Base-by-base conservation (phyloP, 2,797 vertebrate species). In the Acridotheres tristis region DNA sequence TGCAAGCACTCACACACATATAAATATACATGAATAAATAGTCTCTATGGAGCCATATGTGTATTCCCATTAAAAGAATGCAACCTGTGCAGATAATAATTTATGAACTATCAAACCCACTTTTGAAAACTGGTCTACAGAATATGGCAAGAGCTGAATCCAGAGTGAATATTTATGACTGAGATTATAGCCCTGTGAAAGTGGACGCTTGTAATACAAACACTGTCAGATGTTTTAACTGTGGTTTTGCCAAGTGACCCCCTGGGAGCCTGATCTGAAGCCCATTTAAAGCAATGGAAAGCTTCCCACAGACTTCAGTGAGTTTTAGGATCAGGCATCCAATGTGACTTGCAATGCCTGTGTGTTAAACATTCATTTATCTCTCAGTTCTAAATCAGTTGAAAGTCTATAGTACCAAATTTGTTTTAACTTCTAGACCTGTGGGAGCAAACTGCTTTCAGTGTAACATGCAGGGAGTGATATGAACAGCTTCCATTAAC, bases 401-500 rank as follows among this genome's bases (percentile, higher is more conserved):
- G 74, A 94, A 89, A 42, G 26, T 84, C 47, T 96, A 43, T 45
- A 86, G 63, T 66, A 89, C 6, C 45, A 68, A 85, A 89, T 59
- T 90, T 32, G 26, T 95, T 90, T 89, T 88, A 97, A 94, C 66
- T 86, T 67, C 34, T 66, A 85, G 42, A 93, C 22, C 26, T 51
- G 27, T 32, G 74, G 47, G 80, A 90, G 38, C 45, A 89, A 94
- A 82, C 25, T 74, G 16, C 26, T 88, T 93, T 80, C 61, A 86
- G 45, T 6, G 1, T 71, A 50, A 67, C 51, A 80, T 43, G 62
- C 88, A 92, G 67, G 62, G 83, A 92, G 59, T 80, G 38, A 65
- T 92, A 78, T 43, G 73, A 94, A 95, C 54, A 94, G 80, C 48
- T 89, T 95, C 71, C 71, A 76, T 88, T 94, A 94, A 71, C 55